These are phyloP conservation scores for Bruchidius siliquastri DNA, from an alignment of 2,888 invertebrate species.

Conservation along the genomic window DNA sequence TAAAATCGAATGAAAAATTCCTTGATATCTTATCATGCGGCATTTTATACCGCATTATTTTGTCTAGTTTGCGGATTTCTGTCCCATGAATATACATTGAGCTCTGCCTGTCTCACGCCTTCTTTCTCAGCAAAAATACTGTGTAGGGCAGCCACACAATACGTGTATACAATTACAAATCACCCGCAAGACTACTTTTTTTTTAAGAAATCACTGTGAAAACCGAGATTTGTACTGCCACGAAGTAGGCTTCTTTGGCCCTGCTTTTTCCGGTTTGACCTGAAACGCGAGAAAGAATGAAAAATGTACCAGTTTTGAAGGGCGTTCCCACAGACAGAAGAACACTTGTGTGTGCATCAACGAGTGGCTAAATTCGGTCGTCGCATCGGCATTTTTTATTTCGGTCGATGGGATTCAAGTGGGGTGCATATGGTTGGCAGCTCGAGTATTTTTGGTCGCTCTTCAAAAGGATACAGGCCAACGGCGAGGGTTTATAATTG, in stretches of 20 bases:
- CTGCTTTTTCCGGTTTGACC: not conserved
- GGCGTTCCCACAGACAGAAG: not conserved
- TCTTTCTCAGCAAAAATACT: no score
- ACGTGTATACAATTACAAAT: not conserved
- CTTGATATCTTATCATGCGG: no score
- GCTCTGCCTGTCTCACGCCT: no score
- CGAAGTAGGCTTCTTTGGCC: not conserved
- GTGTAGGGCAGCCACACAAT: not conserved
- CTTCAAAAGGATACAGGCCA: not conserved
- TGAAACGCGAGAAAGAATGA: not conserved
- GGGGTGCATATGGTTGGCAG: not conserved
- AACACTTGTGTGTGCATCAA: not conserved
- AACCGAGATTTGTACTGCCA: not conserved
- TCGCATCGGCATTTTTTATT: not conserved
- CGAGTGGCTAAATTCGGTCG: not conserved
- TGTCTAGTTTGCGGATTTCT: no score
- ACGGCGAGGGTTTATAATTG: not conserved
- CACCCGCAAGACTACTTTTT: not conserved
- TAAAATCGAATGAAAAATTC: no score
- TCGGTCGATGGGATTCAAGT: not conserved
- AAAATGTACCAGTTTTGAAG: not conserved
- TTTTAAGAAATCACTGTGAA: not conserved
- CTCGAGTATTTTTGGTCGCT: not conserved
- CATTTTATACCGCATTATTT: no score
- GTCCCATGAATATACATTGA: no score